These are phyloP conservation scores for Semaprochilodus insignis DNA, from an alignment of 2,797 vertebrate genomes.

Conservation along the genomic window DNA sequence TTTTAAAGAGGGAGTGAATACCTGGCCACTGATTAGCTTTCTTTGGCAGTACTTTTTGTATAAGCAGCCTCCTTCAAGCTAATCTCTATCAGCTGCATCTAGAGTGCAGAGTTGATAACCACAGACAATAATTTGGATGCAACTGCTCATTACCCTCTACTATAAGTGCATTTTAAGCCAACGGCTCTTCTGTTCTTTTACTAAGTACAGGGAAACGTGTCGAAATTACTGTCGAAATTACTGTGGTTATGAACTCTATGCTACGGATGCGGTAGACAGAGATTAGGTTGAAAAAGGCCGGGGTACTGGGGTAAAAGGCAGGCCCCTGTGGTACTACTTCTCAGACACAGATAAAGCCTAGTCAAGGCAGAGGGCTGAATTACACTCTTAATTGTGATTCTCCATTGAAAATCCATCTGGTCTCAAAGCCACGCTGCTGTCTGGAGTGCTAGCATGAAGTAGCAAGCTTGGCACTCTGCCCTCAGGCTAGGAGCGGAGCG, in stretches of 20 bases:
- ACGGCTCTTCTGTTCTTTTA: background rate
- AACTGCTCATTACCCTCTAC: background rate
- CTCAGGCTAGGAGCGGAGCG: background rate
- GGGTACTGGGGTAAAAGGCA: background rate
- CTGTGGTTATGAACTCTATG: background rate
- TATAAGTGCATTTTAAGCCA: background rate
- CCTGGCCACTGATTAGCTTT: background rate
- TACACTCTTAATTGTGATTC: background rate
- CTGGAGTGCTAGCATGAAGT: background rate
- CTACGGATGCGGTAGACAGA: background rate
- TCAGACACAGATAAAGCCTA: background rate
- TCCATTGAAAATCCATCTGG: conserved; percentile 4
- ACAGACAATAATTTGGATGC: conserved; percentile 9
- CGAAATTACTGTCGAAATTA: background rate
- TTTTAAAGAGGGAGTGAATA: too few relatives aligned
- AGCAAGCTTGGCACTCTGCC: background rate
- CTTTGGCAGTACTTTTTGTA: too few relatives aligned
- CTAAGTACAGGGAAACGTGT: conserved; percentile 4
- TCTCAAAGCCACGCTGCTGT: background rate
- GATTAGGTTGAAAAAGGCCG: background rate
- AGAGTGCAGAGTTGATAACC: background rate
- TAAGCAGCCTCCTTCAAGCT: background rate
- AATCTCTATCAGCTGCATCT: background rate
- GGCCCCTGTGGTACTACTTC: background rate
- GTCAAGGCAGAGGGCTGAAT: background rate